A percentile compares a stretch with the other conserved stretches of the same genome.
These are phyloP conservation scores for Trogon surrucura DNA, from an alignment of 2,113 vertebrate species.

Conservation along the genomic window DNA sequence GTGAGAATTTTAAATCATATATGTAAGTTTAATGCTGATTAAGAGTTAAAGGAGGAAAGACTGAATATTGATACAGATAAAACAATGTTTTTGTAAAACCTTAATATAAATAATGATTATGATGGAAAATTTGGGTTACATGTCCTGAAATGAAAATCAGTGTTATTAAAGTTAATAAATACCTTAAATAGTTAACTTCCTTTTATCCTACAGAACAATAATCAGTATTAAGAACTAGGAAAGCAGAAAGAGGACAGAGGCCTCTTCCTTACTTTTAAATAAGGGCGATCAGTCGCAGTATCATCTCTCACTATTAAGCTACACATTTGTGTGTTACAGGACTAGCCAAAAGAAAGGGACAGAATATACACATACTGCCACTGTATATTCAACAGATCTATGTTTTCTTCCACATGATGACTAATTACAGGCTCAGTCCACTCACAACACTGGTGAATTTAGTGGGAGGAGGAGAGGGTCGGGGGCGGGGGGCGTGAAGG, in stretches of 20 bases:
- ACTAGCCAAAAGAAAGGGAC: not conserved
- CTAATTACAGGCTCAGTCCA: not conserved
- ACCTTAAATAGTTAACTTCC: slow-evolving; percentile 11
- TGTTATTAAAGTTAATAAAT: slow-evolving; percentile 38
- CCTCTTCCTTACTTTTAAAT: not conserved
- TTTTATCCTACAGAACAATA: slow-evolving; percentile 7
- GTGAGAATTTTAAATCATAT: not conserved
- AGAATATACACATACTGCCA: not conserved
- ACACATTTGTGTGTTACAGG: not conserved
- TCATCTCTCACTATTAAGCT: not conserved
- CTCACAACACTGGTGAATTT: not conserved
- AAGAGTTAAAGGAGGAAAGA: not conserved
- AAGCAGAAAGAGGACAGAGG: not conserved
- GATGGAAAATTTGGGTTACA: not conserved
- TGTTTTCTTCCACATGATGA: not conserved
- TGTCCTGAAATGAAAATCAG: not conserved
- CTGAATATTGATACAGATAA: not conserved
- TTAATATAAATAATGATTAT: slow-evolving; percentile 45
- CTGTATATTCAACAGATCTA: not conserved
- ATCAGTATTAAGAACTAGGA: not conserved
- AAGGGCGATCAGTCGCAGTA: not conserved
- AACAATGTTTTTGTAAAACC: not conserved
- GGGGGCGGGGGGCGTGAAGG: not conserved
- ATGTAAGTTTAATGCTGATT: not conserved
- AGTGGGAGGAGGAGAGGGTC: not conserved